Conservation (phyloP, 1,140 invertebrate species). For the Psix sp. region DNA sequence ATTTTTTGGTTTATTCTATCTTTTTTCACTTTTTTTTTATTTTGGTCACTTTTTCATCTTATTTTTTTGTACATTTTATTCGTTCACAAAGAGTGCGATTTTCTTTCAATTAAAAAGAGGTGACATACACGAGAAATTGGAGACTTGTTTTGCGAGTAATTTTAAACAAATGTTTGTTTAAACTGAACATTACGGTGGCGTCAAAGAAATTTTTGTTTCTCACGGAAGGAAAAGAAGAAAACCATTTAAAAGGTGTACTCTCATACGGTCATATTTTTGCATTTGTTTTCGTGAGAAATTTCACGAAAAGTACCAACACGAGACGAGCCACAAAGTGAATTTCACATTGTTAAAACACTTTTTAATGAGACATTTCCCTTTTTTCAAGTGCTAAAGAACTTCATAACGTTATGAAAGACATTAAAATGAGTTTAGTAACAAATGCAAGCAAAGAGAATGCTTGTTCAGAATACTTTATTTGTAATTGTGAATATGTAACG, state of each 20-base stretch:
- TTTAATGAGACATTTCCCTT: constrained; percentile 35
- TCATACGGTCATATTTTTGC: not conserved
- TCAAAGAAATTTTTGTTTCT: no score
- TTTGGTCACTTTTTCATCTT: no score
- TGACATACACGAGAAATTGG: no score
- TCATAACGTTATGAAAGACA: constrained; percentile 28
- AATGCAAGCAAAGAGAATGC: constrained; percentile 14
- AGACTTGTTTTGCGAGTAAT: no score
- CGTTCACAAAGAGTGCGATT: no score
- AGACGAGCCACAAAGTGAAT: constrained; percentile 38
- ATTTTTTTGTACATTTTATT: no score
- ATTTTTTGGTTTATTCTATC: no score
- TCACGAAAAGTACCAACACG: constrained; percentile 16
- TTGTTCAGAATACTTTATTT: not conserved
- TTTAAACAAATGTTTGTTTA: no score
- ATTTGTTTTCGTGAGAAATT: constrained; percentile 29
- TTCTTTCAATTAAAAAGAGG: no score
- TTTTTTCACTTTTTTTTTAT: no score
- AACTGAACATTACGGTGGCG: not conserved
- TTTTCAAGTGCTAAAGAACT: constrained; percentile 23
- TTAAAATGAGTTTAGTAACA: constrained; percentile 23
- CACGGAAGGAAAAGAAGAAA: not conserved
- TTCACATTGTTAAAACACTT: constrained; percentile 14
- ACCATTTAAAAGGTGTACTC: not conserved
- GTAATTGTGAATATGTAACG: no score